Evolutionary conservation across 2,797 vertebrate species (phyloP).

Genomic region (Melanotaenia trifasciata): DNA sequence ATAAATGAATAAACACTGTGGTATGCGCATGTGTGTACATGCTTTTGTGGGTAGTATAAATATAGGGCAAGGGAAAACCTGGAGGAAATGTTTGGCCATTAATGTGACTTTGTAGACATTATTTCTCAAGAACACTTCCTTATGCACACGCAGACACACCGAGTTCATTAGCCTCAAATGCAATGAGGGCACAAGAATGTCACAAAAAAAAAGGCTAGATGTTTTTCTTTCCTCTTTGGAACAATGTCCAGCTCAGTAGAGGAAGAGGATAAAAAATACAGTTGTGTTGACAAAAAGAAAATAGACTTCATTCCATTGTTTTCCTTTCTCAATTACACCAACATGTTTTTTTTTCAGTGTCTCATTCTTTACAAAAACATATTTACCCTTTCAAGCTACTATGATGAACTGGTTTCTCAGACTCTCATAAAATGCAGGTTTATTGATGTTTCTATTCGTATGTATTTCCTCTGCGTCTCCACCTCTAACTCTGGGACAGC

Average conservation of each 20-base stretch:
- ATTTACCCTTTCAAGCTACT: not conserved
- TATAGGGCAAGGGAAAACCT: constrained; percentile 63
- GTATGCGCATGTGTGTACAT: constrained; percentile 28
- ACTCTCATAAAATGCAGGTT: constrained; percentile 25
- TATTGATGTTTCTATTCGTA: constrained; percentile 44
- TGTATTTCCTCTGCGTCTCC: constrained; percentile 48
- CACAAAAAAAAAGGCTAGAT: constrained; percentile 14
- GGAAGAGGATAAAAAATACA: constrained; percentile 17
- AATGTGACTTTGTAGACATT: constrained; percentile 64
- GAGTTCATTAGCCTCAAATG: constrained; percentile 55
- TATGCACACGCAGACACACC: constrained; percentile 21
- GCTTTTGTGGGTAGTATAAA: constrained; percentile 48
- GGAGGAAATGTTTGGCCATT: constrained; percentile 70
- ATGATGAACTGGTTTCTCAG: constrained; percentile 4
- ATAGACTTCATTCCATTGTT: not conserved
- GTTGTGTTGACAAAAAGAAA: constrained; percentile 11
- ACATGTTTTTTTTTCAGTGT: constrained; percentile 9
- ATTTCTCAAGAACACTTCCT: constrained; percentile 72
- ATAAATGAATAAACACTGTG: constrained; percentile 55
- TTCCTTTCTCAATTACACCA: constrained; percentile 9
- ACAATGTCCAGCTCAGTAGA: constrained; percentile 39
- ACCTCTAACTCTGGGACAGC: constrained; percentile 47
- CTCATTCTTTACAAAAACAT: not conserved
- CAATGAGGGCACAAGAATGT: constrained; percentile 39
- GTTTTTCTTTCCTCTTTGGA: constrained; percentile 58